phyloP scores from a whole-genome alignment of 2,888 invertebrate species.

The Drosophila putrida region DNA sequence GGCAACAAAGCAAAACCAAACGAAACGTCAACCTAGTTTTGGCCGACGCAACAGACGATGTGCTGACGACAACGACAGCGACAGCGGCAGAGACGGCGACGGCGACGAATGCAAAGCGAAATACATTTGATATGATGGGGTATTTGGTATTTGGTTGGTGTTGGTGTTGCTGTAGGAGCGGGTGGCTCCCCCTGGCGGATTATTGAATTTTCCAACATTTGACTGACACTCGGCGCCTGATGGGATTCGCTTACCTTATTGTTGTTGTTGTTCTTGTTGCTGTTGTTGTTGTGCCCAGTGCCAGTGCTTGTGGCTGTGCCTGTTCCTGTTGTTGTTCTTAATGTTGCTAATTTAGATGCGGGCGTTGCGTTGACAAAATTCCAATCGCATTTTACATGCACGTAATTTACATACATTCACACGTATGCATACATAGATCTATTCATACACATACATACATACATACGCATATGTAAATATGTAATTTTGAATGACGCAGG shows the following conservation, averaged over 20 bases:
- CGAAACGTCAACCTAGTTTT: slow-evolving; percentile 73
- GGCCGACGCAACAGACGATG: slow-evolving; percentile 69
- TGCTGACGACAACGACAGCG: slow-evolving; percentile 17
- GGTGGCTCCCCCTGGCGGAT: slow-evolving; percentile 75
- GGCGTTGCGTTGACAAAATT: slow-evolving; percentile 62
- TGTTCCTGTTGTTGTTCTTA: slow-evolving; percentile 22
- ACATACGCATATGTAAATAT: slow-evolving; percentile 13
- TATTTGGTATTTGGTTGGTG: slow-evolving; percentile 34
- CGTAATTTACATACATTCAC: slow-evolving; percentile 65
- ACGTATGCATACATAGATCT: background rate
- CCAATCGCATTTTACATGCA: slow-evolving; percentile 65
- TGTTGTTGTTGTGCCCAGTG: slow-evolving; percentile 1
- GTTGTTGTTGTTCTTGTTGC: slow-evolving; percentile 20
- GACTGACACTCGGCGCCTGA: slow-evolving; percentile 76
- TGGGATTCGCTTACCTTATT: slow-evolving; percentile 63
- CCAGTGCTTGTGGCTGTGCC: background rate
- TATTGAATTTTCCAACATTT: slow-evolving; percentile 79
- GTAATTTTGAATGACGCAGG: slow-evolving; percentile 57
- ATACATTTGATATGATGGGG: slow-evolving; percentile 42
- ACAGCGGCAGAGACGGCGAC: background rate
- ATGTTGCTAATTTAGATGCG: slow-evolving; percentile 49
- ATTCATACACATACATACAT: background rate
- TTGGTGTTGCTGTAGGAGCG: too few species aligned
- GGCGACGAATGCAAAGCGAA: slow-evolving; percentile 9
- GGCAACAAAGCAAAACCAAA: slow-evolving; percentile 47